Evolutionary conservation across 2,113 vertebrate genomes (phyloP).

Genomic region (Poeciliopsis retropinna): DNA sequence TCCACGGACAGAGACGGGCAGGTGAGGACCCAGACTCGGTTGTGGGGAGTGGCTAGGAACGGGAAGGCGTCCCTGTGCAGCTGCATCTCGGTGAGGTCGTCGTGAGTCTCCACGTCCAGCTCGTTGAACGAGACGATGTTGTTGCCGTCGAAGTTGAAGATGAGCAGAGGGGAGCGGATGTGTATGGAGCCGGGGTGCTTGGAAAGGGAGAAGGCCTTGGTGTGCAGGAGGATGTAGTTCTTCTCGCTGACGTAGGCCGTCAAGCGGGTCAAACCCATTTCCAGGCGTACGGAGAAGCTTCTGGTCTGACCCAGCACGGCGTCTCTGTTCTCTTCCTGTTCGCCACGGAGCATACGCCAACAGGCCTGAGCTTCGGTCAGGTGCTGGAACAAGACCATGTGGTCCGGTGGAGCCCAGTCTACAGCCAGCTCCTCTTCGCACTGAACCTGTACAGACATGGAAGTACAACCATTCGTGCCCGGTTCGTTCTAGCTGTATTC

Average conservation of each 20-base stretch:
- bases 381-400: conserved; percentile 96
- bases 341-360: conserved; percentile 66
- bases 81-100: conserved; percentile 85
- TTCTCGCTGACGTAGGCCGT: conserved; percentile 86
- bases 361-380: conserved; percentile 82
- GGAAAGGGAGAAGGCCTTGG: conserved; percentile 80
- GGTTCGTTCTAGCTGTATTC: no score
- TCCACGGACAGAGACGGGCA: conserved; percentile 85
- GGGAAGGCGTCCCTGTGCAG: conserved; percentile 86
- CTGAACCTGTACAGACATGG: conserved; percentile 79
- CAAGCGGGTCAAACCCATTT: conserved; percentile 83
- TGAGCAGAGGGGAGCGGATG: conserved; percentile 82
- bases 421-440: conserved; percentile 84
- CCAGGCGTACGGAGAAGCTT: conserved; percentile 79
- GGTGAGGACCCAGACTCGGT: conserved; percentile 87
- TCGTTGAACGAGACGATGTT: conserved; percentile 89
- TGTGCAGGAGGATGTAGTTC: conserved; percentile 86
- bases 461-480: no score
- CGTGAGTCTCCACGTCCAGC: conserved; percentile 83
- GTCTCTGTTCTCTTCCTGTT: conserved; percentile 16
- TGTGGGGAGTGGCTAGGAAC: conserved; percentile 82
- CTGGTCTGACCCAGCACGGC: conserved; percentile 9
- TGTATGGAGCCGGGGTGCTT: conserved; percentile 78
- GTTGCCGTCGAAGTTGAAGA: conserved; percentile 90
- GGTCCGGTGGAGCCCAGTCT: conserved; percentile 90